Base-by-base conservation (phyloP, 2,888 invertebrate species). In the Hemithea aestivaria region DNA sequence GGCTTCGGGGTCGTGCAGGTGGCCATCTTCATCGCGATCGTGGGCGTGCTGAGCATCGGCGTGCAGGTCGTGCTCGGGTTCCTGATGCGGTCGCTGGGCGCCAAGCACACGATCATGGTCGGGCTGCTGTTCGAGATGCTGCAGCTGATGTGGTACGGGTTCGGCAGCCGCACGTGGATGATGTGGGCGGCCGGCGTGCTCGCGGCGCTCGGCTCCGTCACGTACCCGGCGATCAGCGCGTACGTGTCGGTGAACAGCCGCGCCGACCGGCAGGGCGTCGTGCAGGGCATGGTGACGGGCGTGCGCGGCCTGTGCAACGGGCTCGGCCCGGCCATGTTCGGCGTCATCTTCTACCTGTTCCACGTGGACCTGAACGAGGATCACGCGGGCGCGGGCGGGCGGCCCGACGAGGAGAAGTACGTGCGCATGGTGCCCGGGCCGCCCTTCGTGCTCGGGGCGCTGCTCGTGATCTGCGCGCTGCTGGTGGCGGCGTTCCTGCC, bases 121-220 rank as follows among this genome's bases (percentile, higher is more conserved):
- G 99, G 99, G 35, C 90, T 99, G 51, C 84, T 97, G 49, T 97
- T 98, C 85, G 99, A 99, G 88, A 95, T 97, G 92, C 89, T 98
- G 58, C 99, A 99, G 79, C 89, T 99, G 50, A 93, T 98, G 88
- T 98, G 97, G 95, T 98, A 97, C 74, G 98, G 98, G 24, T 96
- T 98, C 68, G 97, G 98, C 38, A 96, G 96, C 58, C 94, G 96
- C 64, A 94, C 93, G 49, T 98, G 98, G 98, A 97, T 99, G 95
- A 98, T 99, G 97, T 99, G 99, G 99, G 94, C 96, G 23, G 99
- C 99, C 6, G 99, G 99, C 35, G 92, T 97, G 53, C 88, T 99
- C 53, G 99, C 99, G 22, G 96, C 98, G 7, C 91, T 99, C 57
- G 97, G 97, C 46, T 97, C 97, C 53, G 94, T 99, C 58, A 98